Evolutionary conservation across 1,140 invertebrate species (phyloP), one percentile per base, ranked within the genome.

Genomic region (Anthonomus grandis): DNA sequence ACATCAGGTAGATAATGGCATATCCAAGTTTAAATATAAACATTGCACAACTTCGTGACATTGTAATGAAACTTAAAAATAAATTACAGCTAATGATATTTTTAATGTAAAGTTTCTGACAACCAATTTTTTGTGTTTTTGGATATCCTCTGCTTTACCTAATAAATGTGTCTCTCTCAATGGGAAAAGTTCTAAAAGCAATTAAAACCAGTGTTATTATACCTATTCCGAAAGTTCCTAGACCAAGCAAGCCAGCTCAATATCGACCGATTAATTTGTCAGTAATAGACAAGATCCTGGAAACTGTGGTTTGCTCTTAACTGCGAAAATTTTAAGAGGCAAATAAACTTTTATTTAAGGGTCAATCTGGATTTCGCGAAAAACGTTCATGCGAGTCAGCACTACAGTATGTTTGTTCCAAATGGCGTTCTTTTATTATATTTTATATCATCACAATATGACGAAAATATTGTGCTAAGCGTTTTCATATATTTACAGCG

Each of bases 371-470:
- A 2, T 57, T 57, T 39, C 36, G 54, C 5, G 18, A 21, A 9
- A 49, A 50, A 13, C 45, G 50, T 31, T 57, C 54, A 19, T 49
- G 44, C 39, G 54, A 57, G 27, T 50, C 54, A 23, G 53, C 50
- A 3, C 10, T 36, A 17, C 48, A 51, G 37, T 39, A 38, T n/a
- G n/a, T n/a, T n/a, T 4, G 48, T 48, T 39, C 36, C 3, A 36
- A 42, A 39, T 51, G 27, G 48, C 36, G 36, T 13, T 19, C 13
- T 21, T 13, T 41, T 39, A 46, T 51, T 51, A 6, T n/a, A n/a
- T n/a, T 19, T 46, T 18, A 39, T 21, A 36, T 15, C 18, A 46
- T 41, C 10, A 18, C 39, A 8, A 18, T 51, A 4, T 13, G 21
- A n/a, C 37, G 48, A n/a, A n/a, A n/a, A n/a, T n/a, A n/a, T n/a